phyloP scores from a whole-genome alignment of 2,888 invertebrate species.

The Tetragonula carbonaria region DNA sequence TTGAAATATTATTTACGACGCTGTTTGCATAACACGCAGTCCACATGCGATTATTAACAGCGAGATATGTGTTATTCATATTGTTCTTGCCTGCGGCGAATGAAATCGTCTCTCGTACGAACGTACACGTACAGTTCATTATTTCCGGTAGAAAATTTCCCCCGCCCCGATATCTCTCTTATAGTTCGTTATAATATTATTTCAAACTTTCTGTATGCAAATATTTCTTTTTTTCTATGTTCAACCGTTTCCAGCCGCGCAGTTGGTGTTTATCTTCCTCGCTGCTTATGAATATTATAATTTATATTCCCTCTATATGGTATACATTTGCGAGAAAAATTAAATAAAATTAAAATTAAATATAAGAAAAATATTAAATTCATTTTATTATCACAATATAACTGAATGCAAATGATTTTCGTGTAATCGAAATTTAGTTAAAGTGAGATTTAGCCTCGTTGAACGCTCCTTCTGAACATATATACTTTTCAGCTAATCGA shows the following conservation, averaged over 20 bases:
- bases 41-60: too few species aligned
- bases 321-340: too few species aligned
- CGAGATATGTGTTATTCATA: background rate
- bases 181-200: background rate
- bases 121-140: background rate
- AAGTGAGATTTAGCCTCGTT: too few species aligned
- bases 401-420: too few species aligned
- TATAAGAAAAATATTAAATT: too few species aligned
- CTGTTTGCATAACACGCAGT: background rate
- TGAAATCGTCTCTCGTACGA: background rate
- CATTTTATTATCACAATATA: too few species aligned
- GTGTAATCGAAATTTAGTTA: too few species aligned
- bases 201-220: background rate
- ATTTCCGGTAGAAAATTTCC: background rate
- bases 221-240: background rate
- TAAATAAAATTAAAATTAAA: too few species aligned
- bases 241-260: background rate
- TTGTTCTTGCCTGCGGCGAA: background rate
- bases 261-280: background rate
- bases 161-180: background rate
- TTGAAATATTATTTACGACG: conserved; percentile 7
- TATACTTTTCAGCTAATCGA: too few species aligned
- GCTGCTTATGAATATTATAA: too few species aligned
- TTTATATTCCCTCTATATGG: too few species aligned
- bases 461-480: too few species aligned